Evolutionary conservation across 2,797 vertebrate genomes (phyloP), one percentile per base, ranked within the genome.

Genomic region (Chromobotia macracanthus): DNA sequence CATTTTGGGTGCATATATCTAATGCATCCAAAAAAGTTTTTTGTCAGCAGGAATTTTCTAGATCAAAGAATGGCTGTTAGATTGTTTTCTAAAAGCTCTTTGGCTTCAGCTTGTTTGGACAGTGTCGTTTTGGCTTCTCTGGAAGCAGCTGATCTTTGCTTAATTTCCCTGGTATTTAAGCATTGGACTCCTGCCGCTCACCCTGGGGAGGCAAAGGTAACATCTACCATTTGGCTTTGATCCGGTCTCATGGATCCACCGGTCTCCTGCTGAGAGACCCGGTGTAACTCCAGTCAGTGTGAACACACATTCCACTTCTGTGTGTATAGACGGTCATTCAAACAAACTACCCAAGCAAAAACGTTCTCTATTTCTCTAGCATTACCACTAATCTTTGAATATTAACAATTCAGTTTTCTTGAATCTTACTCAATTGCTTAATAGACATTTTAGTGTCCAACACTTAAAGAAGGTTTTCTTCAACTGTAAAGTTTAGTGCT

Each of bases 61-160:
- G 53, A 80, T 35, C 51, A 38, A 3, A 19, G 28, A 64, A 65
- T 15, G 71, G 38, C 60, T 75, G 48, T 35, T n/a, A 68, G 66
- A 67, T 83, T 81, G 75, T 81, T 83, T 80, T 72, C n/a, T 64
- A 23, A 81, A 70, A 60, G 51, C 73, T 75, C 19, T 64, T 41
- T 50, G 66, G 46, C 46, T 15, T 35, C 15, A 46, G 76, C 80
- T 81, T 81, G 75, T 85, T 85, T 85, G 80, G 72, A 80, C 73
- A 38, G 56, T 73, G 79, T 79, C 18, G 28, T 73, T 65, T 63
- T 80, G 76, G 84, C 82, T 15, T 10, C 38, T 50, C 64, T 78
- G 28, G 48, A 73, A 41, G 68, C 79, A n/a, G 81, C 79, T 69
- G 65, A 76, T 75, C 71, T 75, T 72, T 75, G 73, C 56, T 83